Conservation (phyloP, 2,797 vertebrate species). For the Cyprinella venusta region DNA sequence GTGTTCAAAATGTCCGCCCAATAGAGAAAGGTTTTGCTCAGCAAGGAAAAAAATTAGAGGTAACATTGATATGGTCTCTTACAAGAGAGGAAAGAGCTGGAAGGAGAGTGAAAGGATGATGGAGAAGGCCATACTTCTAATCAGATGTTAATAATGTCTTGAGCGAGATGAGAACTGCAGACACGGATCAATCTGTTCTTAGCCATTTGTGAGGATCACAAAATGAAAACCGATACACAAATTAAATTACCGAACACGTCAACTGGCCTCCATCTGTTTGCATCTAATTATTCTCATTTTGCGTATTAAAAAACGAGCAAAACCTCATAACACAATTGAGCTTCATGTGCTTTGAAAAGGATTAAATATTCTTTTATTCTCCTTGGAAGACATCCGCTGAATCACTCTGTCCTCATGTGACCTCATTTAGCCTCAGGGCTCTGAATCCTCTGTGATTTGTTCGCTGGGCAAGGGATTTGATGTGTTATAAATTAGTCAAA, state of each 20-base stretch:
- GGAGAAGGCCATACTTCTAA: not conserved
- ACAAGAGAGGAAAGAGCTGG: slow-evolving; percentile 3
- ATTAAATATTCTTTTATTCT: slow-evolving; percentile 20
- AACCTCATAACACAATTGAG: slow-evolving; percentile 1
- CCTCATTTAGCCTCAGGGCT: slow-evolving; percentile 13
- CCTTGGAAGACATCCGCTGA: not conserved
- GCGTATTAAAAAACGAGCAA: not conserved
- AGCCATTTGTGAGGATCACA: slow-evolving; percentile 2
- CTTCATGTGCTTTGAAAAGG: slow-evolving; percentile 6
- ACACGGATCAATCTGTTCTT: slow-evolving; percentile 4
- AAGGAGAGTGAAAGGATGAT: slow-evolving; percentile 13
- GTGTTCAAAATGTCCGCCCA: no score
- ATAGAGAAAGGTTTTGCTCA: no score
- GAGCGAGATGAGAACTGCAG: not conserved
- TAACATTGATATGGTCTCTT: slow-evolving; percentile 10
- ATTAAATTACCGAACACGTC: not conserved
- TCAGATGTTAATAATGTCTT: slow-evolving; percentile 32
- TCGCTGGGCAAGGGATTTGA: not conserved
- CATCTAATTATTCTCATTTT: not conserved
- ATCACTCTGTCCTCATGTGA: not conserved
- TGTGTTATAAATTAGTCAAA: slow-evolving; percentile 1
- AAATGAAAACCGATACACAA: not conserved
- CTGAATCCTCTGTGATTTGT: slow-evolving; percentile 2
- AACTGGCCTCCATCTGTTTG: slow-evolving; percentile 5
- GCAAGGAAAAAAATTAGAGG: no score